These are phyloP conservation scores for Phrynocephalus guinanensis DNA, from an alignment of 2,797 vertebrate species.

Conservation along the genomic window DNA sequence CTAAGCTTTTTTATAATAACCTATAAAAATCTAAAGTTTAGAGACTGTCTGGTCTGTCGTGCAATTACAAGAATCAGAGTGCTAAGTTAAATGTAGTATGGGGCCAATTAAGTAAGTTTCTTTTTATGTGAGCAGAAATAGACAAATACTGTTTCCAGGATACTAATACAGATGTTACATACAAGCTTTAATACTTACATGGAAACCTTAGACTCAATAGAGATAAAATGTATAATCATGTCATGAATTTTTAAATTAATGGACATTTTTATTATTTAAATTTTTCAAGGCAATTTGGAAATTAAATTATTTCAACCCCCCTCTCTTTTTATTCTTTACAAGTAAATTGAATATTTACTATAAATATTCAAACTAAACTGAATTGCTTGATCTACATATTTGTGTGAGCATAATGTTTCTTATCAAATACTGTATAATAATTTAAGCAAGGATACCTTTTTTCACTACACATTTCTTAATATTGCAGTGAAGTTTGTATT, in stretches of 20 bases:
- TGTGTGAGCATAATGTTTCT: neutral
- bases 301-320: neutral
- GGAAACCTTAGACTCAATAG: neutral
- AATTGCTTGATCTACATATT: neutral
- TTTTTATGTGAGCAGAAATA: neutral
- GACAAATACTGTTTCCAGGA: neutral
- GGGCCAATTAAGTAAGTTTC: neutral
- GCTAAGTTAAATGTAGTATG: neutral
- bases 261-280: neutral
- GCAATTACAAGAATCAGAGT: neutral
- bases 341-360: conserved; percentile 16
- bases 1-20: neutral
- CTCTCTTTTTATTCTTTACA: conserved; percentile 29
- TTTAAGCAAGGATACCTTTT: neutral
- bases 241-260: neutral
- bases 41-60: neutral
- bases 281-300: neutral
- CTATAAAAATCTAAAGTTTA: neutral
- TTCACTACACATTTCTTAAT: neutral
- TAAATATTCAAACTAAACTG: neutral
- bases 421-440: neutral
- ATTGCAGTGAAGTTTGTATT: conserved; percentile 3
- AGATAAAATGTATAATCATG: neutral
- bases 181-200: neutral
- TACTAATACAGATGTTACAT: neutral